phyloP scores from a whole-genome alignment of 2,888 invertebrate species.

The Acanthacorydalis orientalis region DNA sequence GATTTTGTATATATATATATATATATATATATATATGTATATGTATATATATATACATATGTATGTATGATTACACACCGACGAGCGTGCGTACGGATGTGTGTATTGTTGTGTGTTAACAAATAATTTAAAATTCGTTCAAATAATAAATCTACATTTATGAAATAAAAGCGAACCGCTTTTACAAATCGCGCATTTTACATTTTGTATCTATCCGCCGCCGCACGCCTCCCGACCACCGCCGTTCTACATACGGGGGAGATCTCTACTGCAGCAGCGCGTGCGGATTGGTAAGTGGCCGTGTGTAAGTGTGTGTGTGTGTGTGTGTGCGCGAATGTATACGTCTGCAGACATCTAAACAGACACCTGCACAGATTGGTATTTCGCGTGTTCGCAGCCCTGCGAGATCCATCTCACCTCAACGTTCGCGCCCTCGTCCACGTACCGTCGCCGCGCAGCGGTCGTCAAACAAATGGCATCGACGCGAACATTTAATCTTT shows the following conservation, averaged over 20 bases:
- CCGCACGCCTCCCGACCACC: background rate
- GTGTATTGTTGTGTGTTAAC: too few species aligned
- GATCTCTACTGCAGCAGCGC: background rate
- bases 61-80: too few species aligned
- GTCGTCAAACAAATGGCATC: background rate
- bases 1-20: too few species aligned
- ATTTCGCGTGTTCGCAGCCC: constrained; percentile 24
- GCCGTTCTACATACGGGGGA: background rate
- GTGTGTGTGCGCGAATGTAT: background rate
- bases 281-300: background rate
- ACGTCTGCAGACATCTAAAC: constrained; percentile 12
- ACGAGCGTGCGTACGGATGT: too few species aligned
- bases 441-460: background rate
- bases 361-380: constrained; percentile 25
- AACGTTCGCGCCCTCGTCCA: background rate
- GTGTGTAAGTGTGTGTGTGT: background rate
- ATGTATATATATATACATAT: too few species aligned
- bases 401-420: background rate
- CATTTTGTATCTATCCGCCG: too few species aligned
- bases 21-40: too few species aligned
- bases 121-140: too few species aligned
- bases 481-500: too few species aligned
- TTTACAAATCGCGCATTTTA: too few species aligned
- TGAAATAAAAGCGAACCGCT: too few species aligned
- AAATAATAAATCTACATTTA: too few species aligned